Base-by-base conservation (phyloP, 2,113 vertebrate species). In the Scytalopus superciliaris region DNA sequence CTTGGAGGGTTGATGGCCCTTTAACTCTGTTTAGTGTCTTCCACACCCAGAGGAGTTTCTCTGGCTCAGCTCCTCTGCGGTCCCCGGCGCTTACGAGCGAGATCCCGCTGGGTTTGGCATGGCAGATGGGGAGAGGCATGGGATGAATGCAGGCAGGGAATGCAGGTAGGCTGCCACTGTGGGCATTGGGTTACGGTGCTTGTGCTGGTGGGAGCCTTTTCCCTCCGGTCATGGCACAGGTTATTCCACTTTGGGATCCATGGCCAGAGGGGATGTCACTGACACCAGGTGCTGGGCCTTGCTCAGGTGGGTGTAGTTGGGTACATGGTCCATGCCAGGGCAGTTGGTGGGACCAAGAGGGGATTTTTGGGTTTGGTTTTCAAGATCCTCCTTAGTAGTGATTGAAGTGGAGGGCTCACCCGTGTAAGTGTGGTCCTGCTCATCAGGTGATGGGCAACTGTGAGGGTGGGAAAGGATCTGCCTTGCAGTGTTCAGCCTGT, bases 371-470 rank as follows among this genome's bases (percentile, higher is more conserved):
- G 9, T 66, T 57, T 86, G 55, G 21, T 39, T 39, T 87, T 37
- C 27, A 47, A 33, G 55, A 6, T 8, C 3, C 9, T 31, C 4
- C 24, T 59, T 30, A 19, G n/a, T 22, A 52, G 16, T 3, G 42
- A 17, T 19, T 52, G 30, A 40, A 14, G 35, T 27, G 27, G 30
- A 69, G 67, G 19, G 25, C 13, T 57, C 10, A 19, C 10, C 16
- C 0, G 0, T 14, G 12, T 69, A 35, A 80, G 33, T 19, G 4
- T 2, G 3, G 13, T 53, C 25, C 21, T 77, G 39, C 1, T 0
- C 10, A 3, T 44, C 22, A 6, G 4, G 2, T 57, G 52, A 3
- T 79, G 59, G 21, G 50, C 60, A 59, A 12, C n/a, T 11, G 7
- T 10, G 44, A 63, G 25, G 5, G 3, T 60, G 66, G 33, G 22